These are phyloP conservation scores for Aricia artaxerxes DNA, from an alignment of 2,888 invertebrate genomes.

Conservation along the genomic window DNA sequence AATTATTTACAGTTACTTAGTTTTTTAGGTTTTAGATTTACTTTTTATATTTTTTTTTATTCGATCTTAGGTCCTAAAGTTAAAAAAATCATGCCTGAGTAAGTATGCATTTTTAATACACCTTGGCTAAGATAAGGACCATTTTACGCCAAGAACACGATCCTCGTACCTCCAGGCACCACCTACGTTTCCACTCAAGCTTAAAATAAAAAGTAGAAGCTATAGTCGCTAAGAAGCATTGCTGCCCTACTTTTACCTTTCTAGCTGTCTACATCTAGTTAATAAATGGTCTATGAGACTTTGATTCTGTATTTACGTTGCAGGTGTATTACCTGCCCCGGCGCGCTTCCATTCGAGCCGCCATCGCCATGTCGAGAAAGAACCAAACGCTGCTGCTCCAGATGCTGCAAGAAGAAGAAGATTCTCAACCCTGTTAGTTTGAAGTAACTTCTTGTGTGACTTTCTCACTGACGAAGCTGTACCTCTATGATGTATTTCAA, in stretches of 20 bases:
- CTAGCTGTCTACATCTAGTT: too few relatives aligned
- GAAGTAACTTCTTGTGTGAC: too few relatives aligned
- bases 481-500: too few relatives aligned
- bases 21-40: conserved; percentile 65
- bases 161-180: not conserved
- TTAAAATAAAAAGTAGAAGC: too few relatives aligned
- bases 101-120: conserved; percentile 47
- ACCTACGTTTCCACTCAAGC: not conserved
- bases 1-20: conserved; percentile 66
- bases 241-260: too few relatives aligned
- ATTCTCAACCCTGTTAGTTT: conserved; percentile 58
- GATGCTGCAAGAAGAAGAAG: conserved; percentile 66
- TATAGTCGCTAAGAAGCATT: too few relatives aligned
- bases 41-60: conserved; percentile 49
- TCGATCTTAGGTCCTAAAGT: conserved; percentile 48
- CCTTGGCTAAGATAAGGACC: not conserved
- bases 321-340: conserved; percentile 67
- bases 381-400: conserved; percentile 60
- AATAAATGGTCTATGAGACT: too few relatives aligned
- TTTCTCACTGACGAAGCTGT: too few relatives aligned
- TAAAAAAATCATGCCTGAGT: conserved; percentile 74
- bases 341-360: conserved; percentile 58
- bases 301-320: not conserved
- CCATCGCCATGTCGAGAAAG: conserved; percentile 56
- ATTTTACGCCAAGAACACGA: not conserved